phyloP scores from a whole-genome alignment of 2,888 invertebrate species.

The Scaptomyza polygonia region DNA sequence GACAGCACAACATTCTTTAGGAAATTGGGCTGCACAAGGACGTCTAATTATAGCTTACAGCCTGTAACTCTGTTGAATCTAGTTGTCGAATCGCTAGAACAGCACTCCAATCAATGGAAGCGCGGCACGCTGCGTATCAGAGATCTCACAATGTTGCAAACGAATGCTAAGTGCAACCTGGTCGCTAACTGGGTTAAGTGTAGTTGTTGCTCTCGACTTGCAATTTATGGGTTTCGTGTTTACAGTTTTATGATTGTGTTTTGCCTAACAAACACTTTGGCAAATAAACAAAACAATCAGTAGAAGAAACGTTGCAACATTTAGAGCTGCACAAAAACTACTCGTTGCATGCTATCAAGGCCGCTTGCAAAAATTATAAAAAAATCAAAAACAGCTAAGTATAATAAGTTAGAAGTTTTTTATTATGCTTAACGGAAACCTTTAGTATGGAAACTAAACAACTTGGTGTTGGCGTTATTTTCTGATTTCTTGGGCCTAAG shows the following conservation, averaged over 20 bases:
- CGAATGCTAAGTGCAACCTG: conserved; percentile 20
- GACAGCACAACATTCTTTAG: conserved; percentile 12
- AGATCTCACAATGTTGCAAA: conserved; percentile 26
- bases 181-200: conserved; percentile 67
- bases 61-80: conserved; percentile 37
- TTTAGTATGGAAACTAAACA: conserved; percentile 9
- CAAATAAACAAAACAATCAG: conserved; percentile 70
- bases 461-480: conserved; percentile 40
- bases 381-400: conserved; percentile 34
- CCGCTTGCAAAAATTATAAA: conserved; percentile 23
- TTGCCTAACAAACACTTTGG: conserved; percentile 45
- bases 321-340: conserved; percentile 27
- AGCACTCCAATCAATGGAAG: conserved; percentile 61
- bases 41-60: conserved; percentile 46
- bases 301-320: conserved; percentile 77
- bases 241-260: conserved; percentile 64
- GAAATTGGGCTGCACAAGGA: conserved; percentile 41
- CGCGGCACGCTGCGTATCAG: conserved; percentile 55
- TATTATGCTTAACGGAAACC: conserved; percentile 53
- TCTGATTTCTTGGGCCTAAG: neutral
- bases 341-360: conserved; percentile 59
- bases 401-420: conserved; percentile 62
- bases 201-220: conserved; percentile 44
- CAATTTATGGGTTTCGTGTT: conserved; percentile 61
- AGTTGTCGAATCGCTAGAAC: conserved; percentile 39